Evolutionary conservation across 2,888 invertebrate species (phyloP).

Genomic region (Rotaria macrura): DNA sequence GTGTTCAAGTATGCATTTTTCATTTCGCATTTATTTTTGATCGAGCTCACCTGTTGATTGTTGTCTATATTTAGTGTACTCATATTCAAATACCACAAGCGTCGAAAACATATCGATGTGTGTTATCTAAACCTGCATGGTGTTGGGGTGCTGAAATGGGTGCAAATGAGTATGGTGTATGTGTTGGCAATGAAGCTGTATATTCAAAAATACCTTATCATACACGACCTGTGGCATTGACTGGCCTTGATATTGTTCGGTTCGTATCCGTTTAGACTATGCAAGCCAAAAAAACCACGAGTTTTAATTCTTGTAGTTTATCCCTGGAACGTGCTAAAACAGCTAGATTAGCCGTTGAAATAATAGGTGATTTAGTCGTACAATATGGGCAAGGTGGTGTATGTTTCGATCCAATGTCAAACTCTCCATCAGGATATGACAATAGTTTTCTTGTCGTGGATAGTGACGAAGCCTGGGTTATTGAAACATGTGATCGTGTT

Average conservation of each 20-base stretch:
- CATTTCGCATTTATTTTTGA: not conserved
- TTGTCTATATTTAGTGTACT: constrained; percentile 56
- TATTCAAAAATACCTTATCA: constrained; percentile 59
- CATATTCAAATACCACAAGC: constrained; percentile 60
- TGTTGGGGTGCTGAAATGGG: constrained; percentile 81
- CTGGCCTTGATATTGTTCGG: constrained; percentile 70
- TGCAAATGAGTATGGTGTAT: constrained; percentile 67
- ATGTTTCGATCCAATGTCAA: not conserved
- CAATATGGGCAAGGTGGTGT: not conserved
- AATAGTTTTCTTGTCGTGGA: not conserved
- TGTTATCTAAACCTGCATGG: constrained; percentile 68
- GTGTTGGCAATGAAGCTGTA: constrained; percentile 64
- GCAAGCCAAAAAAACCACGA: too few relatives aligned
- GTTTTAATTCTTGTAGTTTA: not conserved
- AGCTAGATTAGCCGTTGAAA: not conserved
- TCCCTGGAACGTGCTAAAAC: not conserved
- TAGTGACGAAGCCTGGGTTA: not conserved
- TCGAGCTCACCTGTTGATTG: not conserved
- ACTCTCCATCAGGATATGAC: not conserved
- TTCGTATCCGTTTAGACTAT: constrained; percentile 47
- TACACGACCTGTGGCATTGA: constrained; percentile 57
- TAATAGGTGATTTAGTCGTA: not conserved
- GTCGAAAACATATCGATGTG: constrained; percentile 58
- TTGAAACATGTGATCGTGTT: constrained; percentile 19
- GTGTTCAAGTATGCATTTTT: not conserved